Conservation (phyloP, 1,140 invertebrate genomes). For the Chironomus striatipennis region DNA sequence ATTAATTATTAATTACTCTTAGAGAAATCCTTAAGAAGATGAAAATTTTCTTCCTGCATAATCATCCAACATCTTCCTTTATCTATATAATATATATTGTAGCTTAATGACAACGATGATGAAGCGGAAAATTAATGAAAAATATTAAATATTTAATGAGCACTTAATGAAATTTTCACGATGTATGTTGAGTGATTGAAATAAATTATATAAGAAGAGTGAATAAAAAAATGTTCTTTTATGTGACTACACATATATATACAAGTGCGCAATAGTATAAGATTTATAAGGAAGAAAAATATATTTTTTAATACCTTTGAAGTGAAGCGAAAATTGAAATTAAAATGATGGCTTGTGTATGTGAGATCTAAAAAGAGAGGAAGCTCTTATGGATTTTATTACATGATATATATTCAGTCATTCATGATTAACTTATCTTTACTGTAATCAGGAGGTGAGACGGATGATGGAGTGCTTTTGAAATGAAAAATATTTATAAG, state of each 20-base stretch:
- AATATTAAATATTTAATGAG: slow-evolving; percentile 24
- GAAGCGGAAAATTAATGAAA: slow-evolving; percentile 21
- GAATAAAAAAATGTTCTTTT: too few species aligned
- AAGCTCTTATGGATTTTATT: neutral
- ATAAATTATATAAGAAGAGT: slow-evolving; percentile 11
- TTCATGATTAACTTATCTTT: slow-evolving; percentile 8
- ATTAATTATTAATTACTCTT: slow-evolving; percentile 19
- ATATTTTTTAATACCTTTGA: too few species aligned
- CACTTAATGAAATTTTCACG: slow-evolving; percentile 22
- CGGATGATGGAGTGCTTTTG: too few species aligned
- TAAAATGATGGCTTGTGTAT: too few species aligned
- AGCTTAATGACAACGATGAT: slow-evolving; percentile 19
- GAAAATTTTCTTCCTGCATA: neutral
- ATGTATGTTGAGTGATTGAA: neutral
- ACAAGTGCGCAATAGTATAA: too few species aligned
- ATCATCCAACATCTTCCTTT: neutral
- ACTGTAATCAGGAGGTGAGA: neutral
- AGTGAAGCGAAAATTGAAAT: too few species aligned
- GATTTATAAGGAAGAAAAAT: too few species aligned
- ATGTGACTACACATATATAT: too few species aligned
- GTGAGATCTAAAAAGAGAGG: neutral
- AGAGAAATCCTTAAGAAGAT: neutral
- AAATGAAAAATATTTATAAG: too few species aligned
- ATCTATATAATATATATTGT: neutral
- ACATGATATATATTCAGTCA: slow-evolving; percentile 14